A percentile compares a stretch with the other conserved stretches of the same genome.
Evolutionary conservation across 2,113 vertebrate genomes (phyloP).

Genomic region (Mystacornis crossleyi): DNA sequence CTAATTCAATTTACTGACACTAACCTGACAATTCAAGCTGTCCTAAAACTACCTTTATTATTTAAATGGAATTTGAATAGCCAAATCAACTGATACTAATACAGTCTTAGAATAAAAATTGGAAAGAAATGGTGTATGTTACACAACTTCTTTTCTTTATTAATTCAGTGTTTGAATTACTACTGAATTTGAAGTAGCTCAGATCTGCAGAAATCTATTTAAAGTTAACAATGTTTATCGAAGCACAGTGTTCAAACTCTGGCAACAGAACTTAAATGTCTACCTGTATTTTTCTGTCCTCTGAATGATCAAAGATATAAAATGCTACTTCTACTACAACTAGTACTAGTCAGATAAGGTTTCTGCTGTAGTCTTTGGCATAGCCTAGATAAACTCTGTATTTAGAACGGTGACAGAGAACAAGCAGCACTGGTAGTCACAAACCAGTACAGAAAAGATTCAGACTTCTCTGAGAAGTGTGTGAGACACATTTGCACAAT

Average conservation of each 20-base stretch:
- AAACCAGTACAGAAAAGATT: neutral
- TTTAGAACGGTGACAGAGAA: neutral
- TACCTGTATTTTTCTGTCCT: neutral
- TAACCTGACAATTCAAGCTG: neutral
- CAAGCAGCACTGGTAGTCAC: neutral
- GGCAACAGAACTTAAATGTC: neutral
- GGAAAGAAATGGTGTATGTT: neutral
- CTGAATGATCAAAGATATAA: neutral
- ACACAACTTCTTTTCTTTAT: neutral
- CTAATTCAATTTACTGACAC: neutral
- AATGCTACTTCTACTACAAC: neutral
- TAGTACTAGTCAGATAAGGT: neutral
- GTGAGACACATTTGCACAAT: neutral
- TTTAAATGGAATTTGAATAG: neutral
- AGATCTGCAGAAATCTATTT: neutral
- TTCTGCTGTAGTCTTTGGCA: neutral
- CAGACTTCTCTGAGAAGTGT: neutral
- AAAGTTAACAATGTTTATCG: neutral
- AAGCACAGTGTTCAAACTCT: neutral
- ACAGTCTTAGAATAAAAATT: neutral
- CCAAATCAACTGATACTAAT: neutral
- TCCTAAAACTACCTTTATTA: neutral
- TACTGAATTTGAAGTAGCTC: neutral
- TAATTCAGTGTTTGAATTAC: neutral
- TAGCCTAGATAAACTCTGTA: neutral